Evolutionary conservation across 1,140 invertebrate genomes (phyloP), one percentile per base, ranked within the genome.

Genomic region (Pseudoatta argentina): DNA sequence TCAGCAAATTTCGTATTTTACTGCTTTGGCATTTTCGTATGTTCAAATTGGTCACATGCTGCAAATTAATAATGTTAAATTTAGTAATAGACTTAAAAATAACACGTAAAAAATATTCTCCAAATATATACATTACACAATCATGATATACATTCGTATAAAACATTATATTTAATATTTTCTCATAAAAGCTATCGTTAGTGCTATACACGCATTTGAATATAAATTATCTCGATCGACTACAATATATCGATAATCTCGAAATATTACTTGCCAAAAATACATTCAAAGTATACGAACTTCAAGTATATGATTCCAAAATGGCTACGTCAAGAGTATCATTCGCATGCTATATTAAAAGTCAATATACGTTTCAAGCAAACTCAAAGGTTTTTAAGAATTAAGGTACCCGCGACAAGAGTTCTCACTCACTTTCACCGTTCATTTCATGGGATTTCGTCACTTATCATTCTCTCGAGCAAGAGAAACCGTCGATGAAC

Each of bases 181-280:
- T 59, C 34, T 39, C 1, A 59, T n/a, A 10, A 21, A 44, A 34
- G 21, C 12, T 21, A 39, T 44, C n/a, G 10, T 14, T n/a, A 34
- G n/a, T 39, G 10, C 1, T 2, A 14, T 24, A 21, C 6, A 6
- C 12, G 21, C 21, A 27, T 39, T 67, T 44, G 21, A 69, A 69
- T 48, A 24, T n/a, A 48, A 69, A 69, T 48, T 18, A 21, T 51
- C 44, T 8, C 30, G 21, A 24, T 24, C 34, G 34, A 39, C 34
- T 39, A 21, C 39, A 21, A 6, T 69, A 51, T 69, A 69, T 69
- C 66, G 66, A 69, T 69, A 69, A 48, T 16, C 39, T 44, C 39
- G 39, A 69, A 39, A 6, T 69, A 24, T 24, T 48, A 0, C 4
- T 69, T 6, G 3, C 5, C 12, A 39, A 39, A 66, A 44, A 8